Evolutionary conservation across 92 coral and sea anemone species (phyloP), one percentile per base, ranked within the genome.

Genomic region (Parazoanthus atlanticus): DNA sequence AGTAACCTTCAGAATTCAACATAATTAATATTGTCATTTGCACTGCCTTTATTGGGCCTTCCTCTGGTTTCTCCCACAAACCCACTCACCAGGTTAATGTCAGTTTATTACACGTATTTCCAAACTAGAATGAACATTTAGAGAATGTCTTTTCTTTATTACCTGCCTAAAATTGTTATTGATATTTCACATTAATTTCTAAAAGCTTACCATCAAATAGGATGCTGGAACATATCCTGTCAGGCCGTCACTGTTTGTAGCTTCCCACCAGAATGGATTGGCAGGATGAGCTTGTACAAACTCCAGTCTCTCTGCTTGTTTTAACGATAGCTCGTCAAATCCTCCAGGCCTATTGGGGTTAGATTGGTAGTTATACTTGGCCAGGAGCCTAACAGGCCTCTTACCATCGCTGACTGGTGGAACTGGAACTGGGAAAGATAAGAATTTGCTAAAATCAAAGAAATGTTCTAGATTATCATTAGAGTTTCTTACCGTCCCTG

Each of bases 241-340:
- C n/a, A 93, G 84, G 10, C 93, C 98, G 36, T 82, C 88, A 34
- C 88, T 89, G 25, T 70, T 78, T 64, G 88, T 92, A 12, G 95
- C 97, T 76, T 93, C 91, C 99, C 99, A 97, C 99, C 99, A 97
- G 72, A 88, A 91, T 43, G 97, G 98, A 75, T 93, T 95, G n/a
- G 72, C 69, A 19, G 96, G 92, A 56, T 97, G 99, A 19, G 93
- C 89, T 43, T 91, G 90, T 34, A 93, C 8, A 74, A 95, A 97
- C 25, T 92, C 92, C 43, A 97, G 85, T 61, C 76, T 94, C 85
- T 97, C 95, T 77, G 95, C 98, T 65, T 95, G 96, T 69, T 88
- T 92, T 67, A 97, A 78, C 0, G 96, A 80, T 89, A 97, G 78
- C 85, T 97, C 99, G 29, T 89, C 97, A 89, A 97, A 97, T 28